Evolutionary conservation across 2,113 vertebrate species (phyloP).

Genomic region (Riparia riparia): DNA sequence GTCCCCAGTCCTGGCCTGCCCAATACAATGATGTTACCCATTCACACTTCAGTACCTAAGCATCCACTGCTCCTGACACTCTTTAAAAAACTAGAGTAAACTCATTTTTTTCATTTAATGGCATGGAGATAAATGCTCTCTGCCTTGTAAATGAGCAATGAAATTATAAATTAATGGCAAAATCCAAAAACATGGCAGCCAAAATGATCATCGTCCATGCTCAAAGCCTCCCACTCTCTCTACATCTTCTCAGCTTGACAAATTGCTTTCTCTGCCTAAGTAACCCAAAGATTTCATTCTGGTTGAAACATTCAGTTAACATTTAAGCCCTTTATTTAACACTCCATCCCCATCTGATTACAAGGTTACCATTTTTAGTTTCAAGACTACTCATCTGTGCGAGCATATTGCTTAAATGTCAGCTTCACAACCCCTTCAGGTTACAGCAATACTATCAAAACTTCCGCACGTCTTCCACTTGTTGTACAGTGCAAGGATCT

Average conservation of each 20-base stretch:
- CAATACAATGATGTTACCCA: neutral
- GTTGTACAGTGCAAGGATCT: neutral
- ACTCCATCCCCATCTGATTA: neutral
- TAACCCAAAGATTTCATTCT: neutral
- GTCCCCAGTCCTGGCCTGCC: fast-evolving
- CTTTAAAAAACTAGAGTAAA: neutral
- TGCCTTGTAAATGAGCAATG: neutral
- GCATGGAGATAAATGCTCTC: neutral
- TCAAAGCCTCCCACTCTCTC: neutral
- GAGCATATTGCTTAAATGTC: neutral
- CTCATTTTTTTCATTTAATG: neutral
- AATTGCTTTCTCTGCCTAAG: neutral
- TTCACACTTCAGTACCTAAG: neutral
- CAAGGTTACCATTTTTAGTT: neutral
- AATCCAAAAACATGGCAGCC: neutral
- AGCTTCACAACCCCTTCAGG: too few relatives aligned
- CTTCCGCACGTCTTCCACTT: neutral
- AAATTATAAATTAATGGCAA: neutral
- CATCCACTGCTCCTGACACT: neutral
- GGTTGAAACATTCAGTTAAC: neutral
- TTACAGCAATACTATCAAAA: neutral
- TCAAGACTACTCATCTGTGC: neutral
- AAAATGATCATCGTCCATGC: neutral
- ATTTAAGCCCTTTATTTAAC: neutral
- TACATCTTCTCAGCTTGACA: neutral